These are phyloP conservation scores for Pituophis catenifer DNA, from an alignment of 2,113 vertebrate genomes.

Conservation along the genomic window DNA sequence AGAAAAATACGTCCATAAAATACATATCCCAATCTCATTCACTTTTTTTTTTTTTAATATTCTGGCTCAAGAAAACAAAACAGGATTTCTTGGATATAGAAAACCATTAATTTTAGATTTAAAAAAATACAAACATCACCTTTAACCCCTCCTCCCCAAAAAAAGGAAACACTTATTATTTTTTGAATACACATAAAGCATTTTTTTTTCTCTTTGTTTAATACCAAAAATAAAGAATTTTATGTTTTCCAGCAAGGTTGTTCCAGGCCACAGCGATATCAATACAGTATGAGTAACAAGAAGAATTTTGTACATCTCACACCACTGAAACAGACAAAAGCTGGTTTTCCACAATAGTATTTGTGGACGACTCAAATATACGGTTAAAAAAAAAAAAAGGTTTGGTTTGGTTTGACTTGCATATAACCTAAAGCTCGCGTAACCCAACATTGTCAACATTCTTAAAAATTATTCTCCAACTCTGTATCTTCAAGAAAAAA, in stretches of 20 bases:
- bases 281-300: conserved; percentile 72
- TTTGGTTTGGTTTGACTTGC: conserved; percentile 45
- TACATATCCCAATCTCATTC: conserved; percentile 17
- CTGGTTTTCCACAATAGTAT: conserved; percentile 72
- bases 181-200: conserved; percentile 86
- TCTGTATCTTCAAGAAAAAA: neutral
- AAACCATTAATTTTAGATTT: conserved; percentile 81
- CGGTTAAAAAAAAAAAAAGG: conserved; percentile 17
- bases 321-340: conserved; percentile 73
- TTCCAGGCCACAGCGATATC: conserved; percentile 69
- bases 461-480: conserved; percentile 46
- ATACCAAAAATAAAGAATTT: conserved; percentile 94
- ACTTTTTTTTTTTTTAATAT: conserved; percentile 28
- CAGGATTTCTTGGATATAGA: conserved; percentile 76
- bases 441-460: conserved; percentile 55
- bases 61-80: conserved; percentile 73
- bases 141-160: conserved; percentile 64
- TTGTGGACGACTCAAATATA: conserved; percentile 73
- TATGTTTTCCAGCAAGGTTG: conserved; percentile 73
- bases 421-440: conserved; percentile 69
- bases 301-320: conserved; percentile 68
- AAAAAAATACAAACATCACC: conserved; percentile 85
- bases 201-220: conserved; percentile 78
- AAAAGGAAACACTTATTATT: conserved; percentile 79
- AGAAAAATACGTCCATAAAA: conserved; percentile 69